Percentiles rank a stretch among this genome's conserved stretches.
phyloP scores from a whole-genome alignment of 2,113 vertebrate species.

The Archocentrus centrarchus region DNA sequence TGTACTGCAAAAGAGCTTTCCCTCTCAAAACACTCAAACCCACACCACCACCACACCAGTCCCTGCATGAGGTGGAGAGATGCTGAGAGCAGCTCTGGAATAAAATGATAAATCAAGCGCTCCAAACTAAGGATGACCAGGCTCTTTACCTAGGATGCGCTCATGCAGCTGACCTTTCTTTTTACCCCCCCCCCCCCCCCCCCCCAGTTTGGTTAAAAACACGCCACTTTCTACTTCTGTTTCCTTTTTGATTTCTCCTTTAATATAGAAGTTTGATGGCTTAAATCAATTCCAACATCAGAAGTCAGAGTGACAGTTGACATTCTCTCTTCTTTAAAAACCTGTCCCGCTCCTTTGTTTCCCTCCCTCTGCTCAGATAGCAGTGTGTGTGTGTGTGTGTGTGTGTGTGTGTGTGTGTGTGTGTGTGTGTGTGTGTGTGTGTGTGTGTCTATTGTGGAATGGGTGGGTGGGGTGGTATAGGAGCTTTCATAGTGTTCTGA shows the following conservation, averaged over 20 bases:
- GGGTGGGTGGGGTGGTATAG: constrained; percentile 37
- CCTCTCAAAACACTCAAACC: constrained; percentile 38
- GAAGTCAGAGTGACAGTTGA: constrained; percentile 84
- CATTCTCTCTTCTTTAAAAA: constrained; percentile 83
- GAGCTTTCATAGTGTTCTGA: constrained; percentile 61
- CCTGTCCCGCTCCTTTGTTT: constrained; percentile 75
- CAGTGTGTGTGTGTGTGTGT: not conserved
- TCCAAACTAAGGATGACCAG: constrained; percentile 46
- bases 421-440: not conserved
- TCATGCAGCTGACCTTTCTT: constrained; percentile 40
- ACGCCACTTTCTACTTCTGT: constrained; percentile 9
- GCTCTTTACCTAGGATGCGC: constrained; percentile 33
- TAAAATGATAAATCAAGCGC: constrained; percentile 52
- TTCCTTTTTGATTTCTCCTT: constrained; percentile 45
- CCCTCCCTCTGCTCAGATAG: constrained; percentile 65
- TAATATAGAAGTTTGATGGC: constrained; percentile 73
- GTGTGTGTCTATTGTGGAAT: not conserved
- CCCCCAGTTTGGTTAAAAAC: constrained; percentile 39
- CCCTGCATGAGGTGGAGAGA: constrained; percentile 44
- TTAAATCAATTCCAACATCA: constrained; percentile 74
- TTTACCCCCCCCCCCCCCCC: not conserved
- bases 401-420: no score
- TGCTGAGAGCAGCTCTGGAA: constrained; percentile 48
- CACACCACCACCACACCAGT: not conserved
- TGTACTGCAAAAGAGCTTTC: constrained; percentile 7